Base-by-base conservation (phyloP, 2,797 vertebrate genomes). In the Gambusia yucatana region DNA sequence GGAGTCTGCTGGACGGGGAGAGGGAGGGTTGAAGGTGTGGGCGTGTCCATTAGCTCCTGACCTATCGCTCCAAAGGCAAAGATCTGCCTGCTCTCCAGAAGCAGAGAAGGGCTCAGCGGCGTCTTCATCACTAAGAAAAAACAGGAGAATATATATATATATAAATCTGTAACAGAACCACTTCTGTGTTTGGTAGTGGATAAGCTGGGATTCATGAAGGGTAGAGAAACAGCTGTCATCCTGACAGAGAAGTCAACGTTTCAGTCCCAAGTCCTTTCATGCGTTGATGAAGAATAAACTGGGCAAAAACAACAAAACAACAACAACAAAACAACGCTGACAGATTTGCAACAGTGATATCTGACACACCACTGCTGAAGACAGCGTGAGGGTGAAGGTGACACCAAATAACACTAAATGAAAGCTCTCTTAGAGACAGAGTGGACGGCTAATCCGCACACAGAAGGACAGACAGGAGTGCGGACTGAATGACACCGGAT, bases 81-180 rank as follows among this genome's bases (percentile, higher is more conserved):
- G 79, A 92, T 76, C 72, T 86, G 90, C 46, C 88, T 82, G 44
- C 83, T 87, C 55, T 88, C 86, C 71, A 92, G 81, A 20, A 91
- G 82, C 20, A 86, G 86, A 83, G 88, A 85, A 33, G 86, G 81
- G 63, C 89, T 78, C 30, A 91, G 75, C 17, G 82, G 82, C 79
- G 91, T 92, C 86, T 92, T 94, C 93, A 94, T 93, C 57, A 14
- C 90, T 92, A 65, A 71, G 63, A 30, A 46, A 39, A 71, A 46
- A 28, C 6, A 65, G 11, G 16, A 75, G 9, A 39, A 11, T 39
- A 82, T 16, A 47, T 16, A 57, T 72, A 44, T 17, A 69, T 2
- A 3, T 1, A 48, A 30, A 47, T 44, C 33, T 39, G 1, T 25
- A 43, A 69, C 41, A 43, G 41, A 43, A 69, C 10, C 22, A 1